Conservation (phyloP, 2,797 vertebrate species). For the Mus minutoides region DNA sequence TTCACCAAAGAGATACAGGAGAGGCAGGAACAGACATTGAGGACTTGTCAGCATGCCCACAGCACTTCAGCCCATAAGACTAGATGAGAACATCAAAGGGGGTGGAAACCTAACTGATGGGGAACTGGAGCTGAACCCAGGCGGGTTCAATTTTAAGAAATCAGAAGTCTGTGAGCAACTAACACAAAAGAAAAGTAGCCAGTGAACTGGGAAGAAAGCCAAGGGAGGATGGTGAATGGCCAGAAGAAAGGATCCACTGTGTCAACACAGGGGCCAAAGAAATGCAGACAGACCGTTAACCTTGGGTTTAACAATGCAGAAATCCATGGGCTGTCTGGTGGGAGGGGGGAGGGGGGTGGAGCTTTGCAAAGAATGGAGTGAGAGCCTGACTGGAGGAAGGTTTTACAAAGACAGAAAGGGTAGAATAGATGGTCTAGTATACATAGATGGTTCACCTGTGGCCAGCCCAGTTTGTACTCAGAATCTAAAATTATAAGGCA, state of each 20-base stretch:
- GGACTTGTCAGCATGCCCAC: background rate
- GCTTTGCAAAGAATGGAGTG: background rate
- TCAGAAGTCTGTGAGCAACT: background rate
- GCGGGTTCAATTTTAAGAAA: background rate
- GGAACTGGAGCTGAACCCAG: background rate
- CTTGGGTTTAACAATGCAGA: background rate
- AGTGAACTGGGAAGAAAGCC: background rate
- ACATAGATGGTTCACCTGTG: background rate
- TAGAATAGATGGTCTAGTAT: background rate
- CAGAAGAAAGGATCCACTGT: background rate
- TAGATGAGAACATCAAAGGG: background rate
- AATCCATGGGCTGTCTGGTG: background rate
- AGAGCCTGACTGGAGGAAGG: background rate
- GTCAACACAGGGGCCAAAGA: background rate
- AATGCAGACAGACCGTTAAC: background rate
- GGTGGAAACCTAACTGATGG: background rate
- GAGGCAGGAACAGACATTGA: background rate
- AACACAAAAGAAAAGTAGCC: background rate
- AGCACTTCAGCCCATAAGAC: background rate
- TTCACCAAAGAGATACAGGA: background rate
- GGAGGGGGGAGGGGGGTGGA: background rate
- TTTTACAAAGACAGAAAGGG: background rate
- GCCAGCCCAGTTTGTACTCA: background rate
- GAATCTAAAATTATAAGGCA: background rate
- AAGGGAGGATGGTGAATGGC: rapidly evolving